Evolutionary conservation across 2,888 invertebrate species (phyloP).

Genomic region (Helobdella robusta): DNA sequence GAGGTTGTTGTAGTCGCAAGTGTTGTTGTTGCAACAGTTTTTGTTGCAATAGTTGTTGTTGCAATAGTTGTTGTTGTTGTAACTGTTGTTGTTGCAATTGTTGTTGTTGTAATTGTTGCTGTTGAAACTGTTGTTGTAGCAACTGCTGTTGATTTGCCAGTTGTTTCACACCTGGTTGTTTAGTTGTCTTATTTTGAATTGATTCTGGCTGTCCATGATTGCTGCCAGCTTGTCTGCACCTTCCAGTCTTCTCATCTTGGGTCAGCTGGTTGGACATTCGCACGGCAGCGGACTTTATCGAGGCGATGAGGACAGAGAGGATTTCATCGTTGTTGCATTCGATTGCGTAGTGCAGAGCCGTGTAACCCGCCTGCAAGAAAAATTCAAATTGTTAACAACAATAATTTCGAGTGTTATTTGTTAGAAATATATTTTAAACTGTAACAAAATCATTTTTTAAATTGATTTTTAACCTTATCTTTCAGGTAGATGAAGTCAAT

Average conservation of each 20-base stretch:
- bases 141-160: no score
- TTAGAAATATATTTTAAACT: no score
- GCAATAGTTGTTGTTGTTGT: not conserved
- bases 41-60: not conserved
- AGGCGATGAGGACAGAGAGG: constrained; percentile 5
- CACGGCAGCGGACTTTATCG: constrained; percentile 11
- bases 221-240: no score
- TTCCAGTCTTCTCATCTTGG: no score
- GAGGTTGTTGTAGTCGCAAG: not conserved
- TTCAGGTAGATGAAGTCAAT: not conserved
- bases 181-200: not conserved
- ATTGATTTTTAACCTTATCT: not conserved
- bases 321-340: not conserved
- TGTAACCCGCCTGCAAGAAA: constrained; percentile 16
- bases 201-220: not conserved
- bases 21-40: not conserved
- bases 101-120: not conserved
- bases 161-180: not conserved
- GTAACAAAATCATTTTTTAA: no score
- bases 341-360: constrained; percentile 24
- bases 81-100: not conserved
- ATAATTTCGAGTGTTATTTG: no score
- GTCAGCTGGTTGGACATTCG: no score
- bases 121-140: not conserved
- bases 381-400: no score